phyloP scores from a whole-genome alignment of 1,140 invertebrate genomes.

The Procambarus clarkii region DNA sequence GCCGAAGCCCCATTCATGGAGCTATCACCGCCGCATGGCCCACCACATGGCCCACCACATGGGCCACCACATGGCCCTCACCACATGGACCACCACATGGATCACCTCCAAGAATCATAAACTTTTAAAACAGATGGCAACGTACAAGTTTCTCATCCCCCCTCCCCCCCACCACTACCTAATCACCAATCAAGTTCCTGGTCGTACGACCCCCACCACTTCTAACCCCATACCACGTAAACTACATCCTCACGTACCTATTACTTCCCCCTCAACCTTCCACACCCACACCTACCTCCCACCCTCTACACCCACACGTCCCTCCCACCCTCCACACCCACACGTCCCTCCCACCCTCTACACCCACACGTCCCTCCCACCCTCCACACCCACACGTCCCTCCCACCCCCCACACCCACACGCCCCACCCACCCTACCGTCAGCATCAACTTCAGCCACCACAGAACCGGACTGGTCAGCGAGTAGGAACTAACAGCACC shows the following conservation, averaged over 20 bases:
- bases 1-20: no score
- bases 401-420: not conserved
- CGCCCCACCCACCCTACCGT: not conserved
- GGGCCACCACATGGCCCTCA: not conserved
- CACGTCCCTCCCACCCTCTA: not conserved
- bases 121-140: no score
- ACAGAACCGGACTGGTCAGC: not conserved
- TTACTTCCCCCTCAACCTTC: no score
- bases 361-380: not conserved
- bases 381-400: not conserved
- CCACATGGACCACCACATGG: not conserved
- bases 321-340: no score
- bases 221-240: no score
- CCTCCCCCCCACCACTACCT: no score
- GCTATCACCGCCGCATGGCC: not conserved
- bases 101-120: no score
- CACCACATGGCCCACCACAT: not conserved
- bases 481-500: not conserved
- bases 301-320: not conserved
- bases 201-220: no score
- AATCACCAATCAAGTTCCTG: no score
- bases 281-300: no score
- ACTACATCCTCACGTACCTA: no score
- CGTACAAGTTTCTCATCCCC: no score
- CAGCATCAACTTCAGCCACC: not conserved